Percentiles rank a stretch among this genome's conserved stretches.
These are phyloP conservation scores for Dryadula phaetusa DNA, from an alignment of 2,888 invertebrate species.

Conservation along the genomic window DNA sequence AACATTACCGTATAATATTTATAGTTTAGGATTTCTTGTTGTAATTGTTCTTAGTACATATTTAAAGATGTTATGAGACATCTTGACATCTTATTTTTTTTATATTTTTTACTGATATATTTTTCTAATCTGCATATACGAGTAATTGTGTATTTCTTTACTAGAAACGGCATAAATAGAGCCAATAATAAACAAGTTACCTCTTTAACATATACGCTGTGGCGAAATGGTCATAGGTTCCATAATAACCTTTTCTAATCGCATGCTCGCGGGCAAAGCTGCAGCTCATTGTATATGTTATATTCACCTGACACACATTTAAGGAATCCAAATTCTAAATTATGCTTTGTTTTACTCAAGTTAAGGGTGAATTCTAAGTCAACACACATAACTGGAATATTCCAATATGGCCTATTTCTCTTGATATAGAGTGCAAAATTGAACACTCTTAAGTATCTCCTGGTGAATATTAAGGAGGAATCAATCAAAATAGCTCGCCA, in stretches of 20 bases:
- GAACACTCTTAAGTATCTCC: constrained; percentile 46
- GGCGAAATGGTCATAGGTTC: constrained; percentile 53
- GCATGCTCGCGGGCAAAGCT: constrained; percentile 64
- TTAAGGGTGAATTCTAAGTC: constrained; percentile 33
- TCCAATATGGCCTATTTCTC: constrained; percentile 22
- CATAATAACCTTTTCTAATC: constrained; percentile 60
- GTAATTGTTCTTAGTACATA: too few relatives aligned
- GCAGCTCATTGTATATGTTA: constrained; percentile 62
- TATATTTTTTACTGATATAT: too few relatives aligned
- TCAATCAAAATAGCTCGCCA: constrained; percentile 60
- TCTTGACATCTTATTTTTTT: too few relatives aligned
- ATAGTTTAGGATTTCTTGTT: too few relatives aligned
- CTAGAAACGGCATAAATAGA: too few relatives aligned
- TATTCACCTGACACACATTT: constrained; percentile 53
- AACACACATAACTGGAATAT: constrained; percentile 36
- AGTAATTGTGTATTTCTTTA: too few relatives aligned
- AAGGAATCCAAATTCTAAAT: constrained; percentile 49
- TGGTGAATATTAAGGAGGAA: constrained; percentile 61
- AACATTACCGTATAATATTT: constrained; percentile 27
- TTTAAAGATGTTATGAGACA: too few relatives aligned
- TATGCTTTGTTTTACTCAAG: constrained; percentile 41
- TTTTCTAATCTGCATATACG: too few relatives aligned
- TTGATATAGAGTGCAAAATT: constrained; percentile 47
- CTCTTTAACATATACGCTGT: constrained; percentile 49
- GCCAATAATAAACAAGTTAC: constrained; percentile 40